Conservation (phyloP, 2,797 vertebrate genomes). For the Mormyrus proboscirostris region DNA sequence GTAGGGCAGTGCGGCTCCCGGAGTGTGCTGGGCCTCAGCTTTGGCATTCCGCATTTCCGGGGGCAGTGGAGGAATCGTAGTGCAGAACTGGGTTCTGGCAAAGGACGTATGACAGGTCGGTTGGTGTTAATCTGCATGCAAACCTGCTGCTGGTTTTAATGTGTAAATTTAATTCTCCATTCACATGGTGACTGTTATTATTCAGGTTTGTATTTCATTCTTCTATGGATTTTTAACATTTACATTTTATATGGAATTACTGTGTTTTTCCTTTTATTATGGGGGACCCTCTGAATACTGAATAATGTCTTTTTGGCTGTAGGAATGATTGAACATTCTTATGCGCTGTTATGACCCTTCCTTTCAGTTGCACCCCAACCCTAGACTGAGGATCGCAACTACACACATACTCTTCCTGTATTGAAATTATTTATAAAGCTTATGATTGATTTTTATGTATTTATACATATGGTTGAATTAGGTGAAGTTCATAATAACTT, state of each 20-base stretch:
- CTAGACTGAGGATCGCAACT: not conserved
- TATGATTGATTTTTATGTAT: not conserved
- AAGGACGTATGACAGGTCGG: not conserved
- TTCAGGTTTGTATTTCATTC: not conserved
- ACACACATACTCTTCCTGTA: not conserved
- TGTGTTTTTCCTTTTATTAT: not conserved
- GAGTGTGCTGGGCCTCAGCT: not conserved
- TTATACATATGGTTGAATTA: not conserved
- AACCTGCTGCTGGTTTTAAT: not conserved
- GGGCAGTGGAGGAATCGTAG: not conserved
- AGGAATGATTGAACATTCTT: not conserved
- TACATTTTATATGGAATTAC: not conserved
- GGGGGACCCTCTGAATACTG: not conserved
- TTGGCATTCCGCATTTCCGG: not conserved
- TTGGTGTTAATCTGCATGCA: not conserved
- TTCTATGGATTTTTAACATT: not conserved
- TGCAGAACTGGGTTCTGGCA: not conserved
- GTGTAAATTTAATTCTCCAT: not conserved
- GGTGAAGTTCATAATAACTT: not conserved
- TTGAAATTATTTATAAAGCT: not conserved
- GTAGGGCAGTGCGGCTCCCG: not conserved
- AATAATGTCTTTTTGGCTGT: not conserved
- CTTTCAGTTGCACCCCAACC: not conserved
- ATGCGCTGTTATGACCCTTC: not conserved
- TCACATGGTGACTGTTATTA: not conserved